phyloP scores from a whole-genome alignment of 2,797 vertebrate species.

The Morelia viridis region DNA sequence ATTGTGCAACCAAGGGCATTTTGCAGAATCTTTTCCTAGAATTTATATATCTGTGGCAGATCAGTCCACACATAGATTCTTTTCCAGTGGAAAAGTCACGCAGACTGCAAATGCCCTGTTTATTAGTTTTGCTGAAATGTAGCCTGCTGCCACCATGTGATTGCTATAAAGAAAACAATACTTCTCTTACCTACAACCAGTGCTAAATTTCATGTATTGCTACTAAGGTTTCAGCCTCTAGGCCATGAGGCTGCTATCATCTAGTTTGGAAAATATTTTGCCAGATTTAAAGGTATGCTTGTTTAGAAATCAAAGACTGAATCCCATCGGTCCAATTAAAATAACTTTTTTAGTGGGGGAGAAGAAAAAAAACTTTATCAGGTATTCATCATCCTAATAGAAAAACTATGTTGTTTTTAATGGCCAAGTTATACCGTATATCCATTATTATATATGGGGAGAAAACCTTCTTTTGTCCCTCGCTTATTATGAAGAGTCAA shows the following conservation, averaged over 20 bases:
- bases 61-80: background rate
- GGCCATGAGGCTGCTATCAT: background rate
- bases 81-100: background rate
- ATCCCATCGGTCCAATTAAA: background rate
- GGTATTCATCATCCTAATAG: background rate
- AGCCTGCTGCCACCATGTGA: background rate
- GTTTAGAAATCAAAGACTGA: background rate
- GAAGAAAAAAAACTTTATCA: background rate
- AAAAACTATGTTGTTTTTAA: background rate
- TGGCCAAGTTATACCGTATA: background rate
- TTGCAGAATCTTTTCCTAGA: background rate
- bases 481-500: background rate
- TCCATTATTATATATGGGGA: background rate
- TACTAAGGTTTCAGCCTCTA: background rate
- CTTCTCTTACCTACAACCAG: background rate
- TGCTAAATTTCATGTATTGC: background rate
- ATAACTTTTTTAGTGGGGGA: background rate
- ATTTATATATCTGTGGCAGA: background rate
- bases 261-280: constrained; percentile 8
- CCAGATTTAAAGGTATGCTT: background rate
- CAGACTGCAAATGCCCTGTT: background rate
- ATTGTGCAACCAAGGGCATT: background rate
- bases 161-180: background rate
- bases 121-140: constrained; percentile 1
- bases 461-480: background rate